phyloP scores from a whole-genome alignment of 2,888 invertebrate species.

The Corythucha ciliata region DNA sequence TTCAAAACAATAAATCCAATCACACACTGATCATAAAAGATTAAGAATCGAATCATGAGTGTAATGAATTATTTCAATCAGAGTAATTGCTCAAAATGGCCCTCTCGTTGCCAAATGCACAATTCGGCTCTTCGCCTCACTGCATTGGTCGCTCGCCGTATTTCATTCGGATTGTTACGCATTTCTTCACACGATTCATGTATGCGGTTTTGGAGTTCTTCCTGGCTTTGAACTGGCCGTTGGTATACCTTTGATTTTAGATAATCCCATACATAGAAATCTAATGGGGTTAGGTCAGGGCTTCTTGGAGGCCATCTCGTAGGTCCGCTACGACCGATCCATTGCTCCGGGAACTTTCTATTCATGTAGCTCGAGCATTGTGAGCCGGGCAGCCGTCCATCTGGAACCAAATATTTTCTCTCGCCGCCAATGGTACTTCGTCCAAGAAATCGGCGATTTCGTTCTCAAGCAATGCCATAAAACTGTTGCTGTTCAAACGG shows the following conservation, averaged over 20 bases:
- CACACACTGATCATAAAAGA: too few relatives aligned
- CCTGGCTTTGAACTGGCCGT: too few relatives aligned
- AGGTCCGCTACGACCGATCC: slow-evolving; percentile 1
- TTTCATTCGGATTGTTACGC: too few relatives aligned
- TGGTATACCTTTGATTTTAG: not conserved
- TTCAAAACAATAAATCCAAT: too few relatives aligned
- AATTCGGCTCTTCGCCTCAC: too few relatives aligned
- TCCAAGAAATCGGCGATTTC: not conserved
- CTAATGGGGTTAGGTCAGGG: not conserved
- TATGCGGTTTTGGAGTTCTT: too few relatives aligned
- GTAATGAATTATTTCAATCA: too few relatives aligned
- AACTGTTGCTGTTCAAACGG: not conserved
- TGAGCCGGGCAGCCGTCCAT: not conserved
- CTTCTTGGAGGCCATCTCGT: not conserved
- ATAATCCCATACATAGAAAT: not conserved
- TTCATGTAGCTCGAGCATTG: not conserved
- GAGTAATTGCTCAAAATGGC: too few relatives aligned
- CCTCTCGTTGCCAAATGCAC: too few relatives aligned
- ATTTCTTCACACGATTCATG: too few relatives aligned
- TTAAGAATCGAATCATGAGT: too few relatives aligned
- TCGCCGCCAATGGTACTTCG: not conserved
- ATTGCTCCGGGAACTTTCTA: not conserved
- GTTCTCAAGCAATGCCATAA: not conserved
- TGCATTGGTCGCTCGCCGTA: too few relatives aligned
- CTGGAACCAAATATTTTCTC: not conserved